phyloP scores from a whole-genome alignment of 1,140 invertebrate species.

The Phortica variegata region DNA sequence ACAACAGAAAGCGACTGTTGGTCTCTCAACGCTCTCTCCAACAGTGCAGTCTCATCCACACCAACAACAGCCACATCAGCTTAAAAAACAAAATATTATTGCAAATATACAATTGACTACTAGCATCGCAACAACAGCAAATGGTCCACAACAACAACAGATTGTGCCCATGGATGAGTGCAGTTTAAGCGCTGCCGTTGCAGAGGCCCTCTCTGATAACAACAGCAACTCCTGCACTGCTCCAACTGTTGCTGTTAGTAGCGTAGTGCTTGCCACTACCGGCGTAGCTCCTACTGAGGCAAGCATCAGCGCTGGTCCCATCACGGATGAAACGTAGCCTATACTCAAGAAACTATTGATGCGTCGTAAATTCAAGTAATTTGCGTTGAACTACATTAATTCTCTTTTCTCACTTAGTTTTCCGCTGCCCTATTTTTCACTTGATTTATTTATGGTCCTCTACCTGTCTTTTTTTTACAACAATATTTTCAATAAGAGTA shows the following conservation, averaged over 20 bases:
- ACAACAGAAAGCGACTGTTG: constrained; percentile 21
- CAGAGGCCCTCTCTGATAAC: constrained; percentile 25
- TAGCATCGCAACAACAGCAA: constrained; percentile 7
- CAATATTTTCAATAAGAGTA: no score
- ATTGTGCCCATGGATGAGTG: constrained; percentile 36
- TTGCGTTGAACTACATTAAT: no score
- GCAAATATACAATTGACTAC: constrained; percentile 17
- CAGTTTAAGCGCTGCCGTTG: constrained; percentile 23
- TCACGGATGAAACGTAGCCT: constrained; percentile 56
- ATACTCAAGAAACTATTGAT: constrained; percentile 56
- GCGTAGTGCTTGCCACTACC: constrained; percentile 24
- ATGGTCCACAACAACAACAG: constrained; percentile 14
- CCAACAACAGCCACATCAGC: constrained; percentile 24
- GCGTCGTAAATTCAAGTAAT: constrained; percentile 44
- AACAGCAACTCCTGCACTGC: constrained; percentile 9
- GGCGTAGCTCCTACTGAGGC: constrained; percentile 21
- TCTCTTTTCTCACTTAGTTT: no score
- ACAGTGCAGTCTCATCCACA: constrained; percentile 14
- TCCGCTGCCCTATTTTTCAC: constrained; percentile 1
- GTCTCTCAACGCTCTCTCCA: constrained; percentile 3
- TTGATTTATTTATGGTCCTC: no score
- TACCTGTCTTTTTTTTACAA: neutral
- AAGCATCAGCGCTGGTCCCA: constrained; percentile 29
- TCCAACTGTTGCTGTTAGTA: constrained; percentile 24
- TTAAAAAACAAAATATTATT: constrained; percentile 26